Conservation (phyloP, 2,797 vertebrate genomes). For the Spheniscus humboldti region DNA sequence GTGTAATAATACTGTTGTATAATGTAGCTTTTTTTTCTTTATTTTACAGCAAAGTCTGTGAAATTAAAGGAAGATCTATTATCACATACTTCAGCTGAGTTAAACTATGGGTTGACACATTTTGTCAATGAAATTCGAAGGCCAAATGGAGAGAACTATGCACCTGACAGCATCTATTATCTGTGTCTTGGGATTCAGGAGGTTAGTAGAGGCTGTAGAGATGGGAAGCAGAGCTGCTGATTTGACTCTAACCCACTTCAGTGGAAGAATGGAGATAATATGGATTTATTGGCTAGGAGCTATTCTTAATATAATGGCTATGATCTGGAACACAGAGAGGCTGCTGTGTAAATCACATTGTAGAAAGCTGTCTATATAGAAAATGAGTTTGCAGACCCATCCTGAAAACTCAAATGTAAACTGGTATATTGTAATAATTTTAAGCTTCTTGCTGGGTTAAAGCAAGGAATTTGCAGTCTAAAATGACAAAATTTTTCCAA, state of each 20-base stretch:
- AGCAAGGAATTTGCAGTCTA: not conserved
- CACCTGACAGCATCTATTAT: constrained; percentile 97
- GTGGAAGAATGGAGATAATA: not conserved
- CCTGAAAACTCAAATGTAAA: not conserved
- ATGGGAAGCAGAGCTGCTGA: not conserved
- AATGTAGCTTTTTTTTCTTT: constrained; percentile 50
- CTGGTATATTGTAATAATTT: not conserved
- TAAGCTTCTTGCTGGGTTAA: not conserved
- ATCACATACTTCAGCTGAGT: constrained; percentile 82
- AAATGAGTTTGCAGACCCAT: not conserved
- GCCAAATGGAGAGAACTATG: constrained; percentile 89
- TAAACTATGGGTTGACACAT: constrained; percentile 83
- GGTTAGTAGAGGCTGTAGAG: constrained; percentile 76
- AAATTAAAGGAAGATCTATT: constrained; percentile 87
- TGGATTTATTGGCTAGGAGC: not conserved
- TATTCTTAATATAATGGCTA: not conserved
- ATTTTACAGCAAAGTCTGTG: constrained; percentile 77
- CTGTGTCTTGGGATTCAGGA: constrained; percentile 97
- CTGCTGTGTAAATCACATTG: not conserved
- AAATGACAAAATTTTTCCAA: not conserved
- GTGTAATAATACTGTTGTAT: constrained; percentile 31
- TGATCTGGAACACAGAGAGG: not conserved
- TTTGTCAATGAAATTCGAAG: constrained; percentile 92
- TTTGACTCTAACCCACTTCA: not conserved
- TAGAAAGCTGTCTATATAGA: not conserved